Percentiles rank a stretch among this genome's conserved stretches.
Conservation (phyloP, 2,888 invertebrate species). For the Alloplasta piceator region DNA sequence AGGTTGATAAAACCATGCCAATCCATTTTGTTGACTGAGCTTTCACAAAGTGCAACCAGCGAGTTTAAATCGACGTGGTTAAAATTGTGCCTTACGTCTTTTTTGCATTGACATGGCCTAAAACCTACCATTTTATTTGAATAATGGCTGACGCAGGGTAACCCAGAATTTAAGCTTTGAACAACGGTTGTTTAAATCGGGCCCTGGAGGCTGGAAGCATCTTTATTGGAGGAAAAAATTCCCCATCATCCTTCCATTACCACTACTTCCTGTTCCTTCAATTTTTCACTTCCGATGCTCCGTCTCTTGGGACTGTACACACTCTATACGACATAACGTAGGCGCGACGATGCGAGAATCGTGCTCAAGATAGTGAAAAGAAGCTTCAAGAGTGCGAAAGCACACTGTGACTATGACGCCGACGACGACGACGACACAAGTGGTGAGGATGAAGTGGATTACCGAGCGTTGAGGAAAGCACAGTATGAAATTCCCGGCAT, state of each 20-base stretch:
- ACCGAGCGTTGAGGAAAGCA: slow-evolving; percentile 56
- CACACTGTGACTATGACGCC: slow-evolving; percentile 19
- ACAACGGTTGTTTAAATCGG: background rate
- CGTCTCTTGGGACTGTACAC: slow-evolving; percentile 20
- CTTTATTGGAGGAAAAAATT: slow-evolving; percentile 2
- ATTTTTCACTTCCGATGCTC: slow-evolving; percentile 24
- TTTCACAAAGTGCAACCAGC: too few species aligned
- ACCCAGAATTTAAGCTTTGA: too few species aligned
- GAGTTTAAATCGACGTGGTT: too few species aligned
- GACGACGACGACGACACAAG: slow-evolving; percentile 61
- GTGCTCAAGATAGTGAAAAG: slow-evolving; percentile 64
- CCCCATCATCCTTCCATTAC: slow-evolving; percentile 25
- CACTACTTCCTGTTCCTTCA: slow-evolving; percentile 32
- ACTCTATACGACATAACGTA: slow-evolving; percentile 36
- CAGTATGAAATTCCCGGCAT: slow-evolving; percentile 51
- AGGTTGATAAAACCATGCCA: too few species aligned
- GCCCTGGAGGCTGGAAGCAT: background rate
- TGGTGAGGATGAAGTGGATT: slow-evolving; percentile 73
- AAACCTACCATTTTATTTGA: too few species aligned
- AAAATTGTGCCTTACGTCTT: too few species aligned
- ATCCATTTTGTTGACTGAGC: too few species aligned
- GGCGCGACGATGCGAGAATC: slow-evolving; percentile 64
- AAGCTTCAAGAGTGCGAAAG: slow-evolving; percentile 60
- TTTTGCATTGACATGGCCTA: too few species aligned
- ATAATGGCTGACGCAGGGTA: too few species aligned